These are phyloP conservation scores for Tolmerus cingulatus DNA, from an alignment of 2,888 invertebrate genomes.

Conservation along the genomic window DNA sequence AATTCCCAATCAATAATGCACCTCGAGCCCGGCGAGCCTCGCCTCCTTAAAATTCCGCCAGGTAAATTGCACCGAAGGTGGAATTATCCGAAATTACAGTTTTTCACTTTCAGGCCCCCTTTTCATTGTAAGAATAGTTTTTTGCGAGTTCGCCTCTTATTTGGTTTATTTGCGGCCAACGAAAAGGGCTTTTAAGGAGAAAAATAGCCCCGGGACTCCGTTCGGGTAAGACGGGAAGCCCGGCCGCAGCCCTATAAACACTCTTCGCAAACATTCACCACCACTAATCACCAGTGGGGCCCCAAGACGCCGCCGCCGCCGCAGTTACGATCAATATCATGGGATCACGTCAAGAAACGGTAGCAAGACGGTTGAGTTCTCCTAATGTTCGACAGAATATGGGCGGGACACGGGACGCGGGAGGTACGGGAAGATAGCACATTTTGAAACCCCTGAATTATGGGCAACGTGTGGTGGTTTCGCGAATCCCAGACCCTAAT, in stretches of 20 bases:
- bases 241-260: conserved; percentile 43
- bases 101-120: conserved; percentile 43
- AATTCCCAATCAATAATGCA: conserved; percentile 2
- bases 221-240: conserved; percentile 47
- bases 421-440: neutral
- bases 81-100: conserved; percentile 48
- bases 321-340: conserved; percentile 29
- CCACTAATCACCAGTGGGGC: conserved; percentile 17
- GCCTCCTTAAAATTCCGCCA: conserved; percentile 39
- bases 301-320: conserved; percentile 9
- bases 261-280: conserved; percentile 40
- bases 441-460: conserved; percentile 37
- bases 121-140: conserved; percentile 30
- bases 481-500: neutral
- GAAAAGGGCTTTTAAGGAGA: conserved; percentile 22
- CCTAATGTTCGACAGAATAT: conserved; percentile 7
- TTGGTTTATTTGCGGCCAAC: neutral
- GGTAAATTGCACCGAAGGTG: conserved; percentile 43
- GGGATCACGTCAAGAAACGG: conserved; percentile 41
- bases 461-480: conserved; percentile 21
- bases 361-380: neutral
- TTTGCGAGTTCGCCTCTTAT: neutral
- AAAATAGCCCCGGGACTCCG: neutral
- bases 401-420: neutral
- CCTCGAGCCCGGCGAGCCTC: neutral